Evolutionary conservation across 2,113 vertebrate species (phyloP).

Genomic region (Campylorhamphus procurvoides): DNA sequence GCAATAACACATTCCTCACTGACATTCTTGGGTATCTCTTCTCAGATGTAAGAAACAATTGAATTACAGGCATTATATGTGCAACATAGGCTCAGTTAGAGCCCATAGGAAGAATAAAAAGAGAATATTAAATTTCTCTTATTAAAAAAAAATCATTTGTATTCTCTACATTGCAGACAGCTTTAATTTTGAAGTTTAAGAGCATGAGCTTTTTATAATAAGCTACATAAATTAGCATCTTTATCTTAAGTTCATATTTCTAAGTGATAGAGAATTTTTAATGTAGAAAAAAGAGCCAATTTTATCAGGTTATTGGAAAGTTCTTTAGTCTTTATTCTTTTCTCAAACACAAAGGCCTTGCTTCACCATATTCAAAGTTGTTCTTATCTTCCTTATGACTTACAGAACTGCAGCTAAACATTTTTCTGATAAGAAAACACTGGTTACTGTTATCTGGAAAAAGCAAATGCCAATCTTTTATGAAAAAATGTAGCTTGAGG

Average conservation of each 20-base stretch:
- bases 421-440: neutral
- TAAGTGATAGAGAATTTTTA: neutral
- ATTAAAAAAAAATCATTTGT: neutral
- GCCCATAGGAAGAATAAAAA: neutral
- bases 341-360: neutral
- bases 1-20: fast-evolving
- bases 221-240: neutral
- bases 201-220: neutral
- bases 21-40: neutral
- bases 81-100: neutral
- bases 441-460: constrained; percentile 31
- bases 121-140: neutral
- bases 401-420: neutral
- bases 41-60: neutral
- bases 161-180: neutral
- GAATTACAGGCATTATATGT: neutral
- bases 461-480: constrained; percentile 5
- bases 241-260: neutral
- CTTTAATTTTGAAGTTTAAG: neutral
- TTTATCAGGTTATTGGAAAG: neutral
- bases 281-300: neutral
- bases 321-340: neutral
- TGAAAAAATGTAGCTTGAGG: neutral
- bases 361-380: neutral
- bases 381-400: constrained; percentile 1